These are phyloP conservation scores for Chlorops oryzae DNA, from an alignment of 1,140 invertebrate species.

Conservation along the genomic window DNA sequence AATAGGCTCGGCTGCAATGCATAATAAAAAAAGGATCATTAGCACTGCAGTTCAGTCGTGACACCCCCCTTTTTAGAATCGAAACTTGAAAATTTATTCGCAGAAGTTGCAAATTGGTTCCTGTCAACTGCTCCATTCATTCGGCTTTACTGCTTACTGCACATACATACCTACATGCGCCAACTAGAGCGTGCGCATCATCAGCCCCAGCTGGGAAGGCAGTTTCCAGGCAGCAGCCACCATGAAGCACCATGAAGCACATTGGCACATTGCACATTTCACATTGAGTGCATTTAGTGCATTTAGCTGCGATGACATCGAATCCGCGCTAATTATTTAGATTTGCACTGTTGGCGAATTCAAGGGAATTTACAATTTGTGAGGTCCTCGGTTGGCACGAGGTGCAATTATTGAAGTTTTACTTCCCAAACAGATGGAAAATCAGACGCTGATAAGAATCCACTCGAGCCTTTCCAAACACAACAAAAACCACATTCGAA, in stretches of 20 bases:
- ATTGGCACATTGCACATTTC: too few species aligned
- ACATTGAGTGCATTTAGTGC: too few species aligned
- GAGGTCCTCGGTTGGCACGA: constrained; percentile 10
- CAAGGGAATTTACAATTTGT: constrained; percentile 17
- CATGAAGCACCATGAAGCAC: too few species aligned
- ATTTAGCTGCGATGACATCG: constrained; percentile 17
- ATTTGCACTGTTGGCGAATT: constrained; percentile 30
- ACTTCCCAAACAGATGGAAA: background rate
- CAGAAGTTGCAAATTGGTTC: too few species aligned
- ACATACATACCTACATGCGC: background rate
- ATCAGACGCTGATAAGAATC: background rate
- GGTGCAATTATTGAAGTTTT: background rate
- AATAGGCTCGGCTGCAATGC: too few species aligned
- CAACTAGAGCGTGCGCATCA: background rate
- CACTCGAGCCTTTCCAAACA: background rate
- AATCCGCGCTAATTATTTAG: constrained; percentile 38
- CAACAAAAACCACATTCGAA: background rate
- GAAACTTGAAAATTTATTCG: too few species aligned
- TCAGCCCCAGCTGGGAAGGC: background rate
- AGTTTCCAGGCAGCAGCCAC: background rate
- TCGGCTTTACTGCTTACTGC: background rate
- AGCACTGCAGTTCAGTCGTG: too few species aligned
- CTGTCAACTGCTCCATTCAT: too few species aligned
- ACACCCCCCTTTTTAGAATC: too few species aligned
- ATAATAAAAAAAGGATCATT: too few species aligned